These are phyloP conservation scores for Toxonevra muliebris DNA, from an alignment of 2,888 invertebrate genomes.

Conservation along the genomic window DNA sequence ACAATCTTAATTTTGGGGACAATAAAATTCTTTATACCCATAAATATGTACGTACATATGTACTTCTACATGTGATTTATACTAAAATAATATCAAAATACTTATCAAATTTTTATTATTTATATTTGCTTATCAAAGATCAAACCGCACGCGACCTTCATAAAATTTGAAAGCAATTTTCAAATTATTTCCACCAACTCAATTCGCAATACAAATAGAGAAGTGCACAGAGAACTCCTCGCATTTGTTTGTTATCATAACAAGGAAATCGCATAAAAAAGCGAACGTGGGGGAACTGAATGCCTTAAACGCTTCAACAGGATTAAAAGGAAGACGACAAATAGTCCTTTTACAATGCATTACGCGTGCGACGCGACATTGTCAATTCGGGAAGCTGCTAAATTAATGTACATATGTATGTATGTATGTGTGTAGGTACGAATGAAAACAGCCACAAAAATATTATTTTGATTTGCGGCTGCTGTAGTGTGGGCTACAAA, in stretches of 20 bases:
- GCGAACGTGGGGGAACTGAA: slow-evolving; percentile 4
- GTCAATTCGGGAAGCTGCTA: slow-evolving; percentile 19
- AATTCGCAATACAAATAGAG: background rate
- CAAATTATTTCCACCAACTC: slow-evolving; percentile 43
- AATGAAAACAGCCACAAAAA: background rate
- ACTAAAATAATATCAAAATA: slow-evolving; percentile 57
- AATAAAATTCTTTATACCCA: background rate
- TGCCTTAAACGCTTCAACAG: slow-evolving; percentile 38
- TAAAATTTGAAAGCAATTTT: slow-evolving; percentile 40
- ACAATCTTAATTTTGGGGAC: too few relatives aligned
- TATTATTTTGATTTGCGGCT: slow-evolving; percentile 27
- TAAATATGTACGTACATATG: background rate
- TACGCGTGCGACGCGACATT: slow-evolving; percentile 27
- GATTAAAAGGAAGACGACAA: slow-evolving; percentile 42
- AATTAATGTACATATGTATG: background rate
- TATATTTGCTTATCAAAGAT: slow-evolving; percentile 45
- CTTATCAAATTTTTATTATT: slow-evolving; percentile 45
- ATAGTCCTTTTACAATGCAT: slow-evolving; percentile 38
- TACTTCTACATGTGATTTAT: background rate
- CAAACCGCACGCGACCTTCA: slow-evolving; percentile 61
- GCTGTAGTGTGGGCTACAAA: slow-evolving; percentile 6
- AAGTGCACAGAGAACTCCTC: too few relatives aligned
- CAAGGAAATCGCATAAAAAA: slow-evolving; percentile 21
- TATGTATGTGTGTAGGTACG: too few relatives aligned
- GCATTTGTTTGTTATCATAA: slow-evolving; percentile 22